Evolutionary conservation across 2,888 invertebrate genomes (phyloP).

Genomic region (Hydrotaea diabolus): DNA sequence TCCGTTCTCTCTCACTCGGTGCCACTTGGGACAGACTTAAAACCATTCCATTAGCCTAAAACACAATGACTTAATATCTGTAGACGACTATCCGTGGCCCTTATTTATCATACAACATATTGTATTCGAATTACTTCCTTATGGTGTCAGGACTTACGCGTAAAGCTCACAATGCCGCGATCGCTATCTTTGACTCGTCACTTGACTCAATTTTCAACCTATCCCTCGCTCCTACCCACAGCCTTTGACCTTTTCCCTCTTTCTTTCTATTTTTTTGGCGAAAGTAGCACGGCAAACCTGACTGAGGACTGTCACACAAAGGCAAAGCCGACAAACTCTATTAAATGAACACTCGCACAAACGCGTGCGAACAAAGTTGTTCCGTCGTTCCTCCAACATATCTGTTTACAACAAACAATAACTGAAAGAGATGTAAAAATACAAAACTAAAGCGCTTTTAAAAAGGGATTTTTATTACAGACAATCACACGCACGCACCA

Average conservation of each 20-base stretch:
- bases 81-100: no score
- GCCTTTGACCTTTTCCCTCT: not conserved
- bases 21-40: no score
- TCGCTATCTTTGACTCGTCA: no score
- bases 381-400: not conserved
- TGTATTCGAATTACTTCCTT: no score
- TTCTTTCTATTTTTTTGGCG: not conserved
- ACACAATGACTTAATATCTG: no score
- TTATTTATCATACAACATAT: no score
- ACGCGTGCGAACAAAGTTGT: not conserved
- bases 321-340: not conserved
- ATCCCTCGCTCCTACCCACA: not conserved
- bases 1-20: no score
- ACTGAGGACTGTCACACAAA: not conserved
- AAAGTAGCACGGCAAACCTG: not conserved
- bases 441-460: conserved; percentile 16
- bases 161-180: no score
- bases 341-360: not conserved
- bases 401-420: conserved; percentile 10
- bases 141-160: no score
- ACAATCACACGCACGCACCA: not conserved
- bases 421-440: not conserved
- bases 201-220: not conserved
- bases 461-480: conserved; percentile 2
- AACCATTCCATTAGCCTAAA: no score